Evolutionary conservation across 2,113 vertebrate genomes (phyloP), one percentile per base, ranked within the genome.

Genomic region (Myotis brandtii): DNA sequence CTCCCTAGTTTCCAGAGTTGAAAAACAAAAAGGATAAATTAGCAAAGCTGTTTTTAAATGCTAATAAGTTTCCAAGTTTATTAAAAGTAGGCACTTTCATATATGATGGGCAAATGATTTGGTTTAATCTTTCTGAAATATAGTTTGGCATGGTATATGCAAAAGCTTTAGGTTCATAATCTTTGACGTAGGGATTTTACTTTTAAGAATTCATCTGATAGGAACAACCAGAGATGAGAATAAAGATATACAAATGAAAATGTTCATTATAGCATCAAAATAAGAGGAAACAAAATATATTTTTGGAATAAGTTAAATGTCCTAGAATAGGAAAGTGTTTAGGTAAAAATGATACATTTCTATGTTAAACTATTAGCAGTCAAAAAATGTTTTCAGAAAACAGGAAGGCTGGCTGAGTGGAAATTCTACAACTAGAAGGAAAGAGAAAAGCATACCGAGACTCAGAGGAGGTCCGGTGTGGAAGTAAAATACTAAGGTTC

Each of bases 11-110:
- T 84, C 40, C 37, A 95, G 34, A 82, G 43, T 70, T 40, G 6
- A 77, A 59, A 93, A 86, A 66, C 32, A 86, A 88, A 91, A 92
- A 84, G 8, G 67, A 84, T 52, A 14, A 70, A 32, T 59, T 72
- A 80, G 66, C 20, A 79, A 84, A 46, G 40, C 32, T 79, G 0
- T n/a, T 76, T 86, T 75, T 72, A 76, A 56, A 86, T 69, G 17
- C 59, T 30, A 76, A 62, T 77, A 91, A 70, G 2, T 9, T 70
- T 62, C 5, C 17, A 82, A 86, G 76, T 10, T 20, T 70, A 43
- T 56, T n/a, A 93, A 54, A 90, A 43, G 2, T 77, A 50, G 18
- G 37, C 30, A 89, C 37, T 95, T 18, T 43, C 52, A 77, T 34
- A 72, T 0, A 56, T 1, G 72, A 5, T 52, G 34, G 67, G 40